Base-by-base conservation (phyloP, 2,888 invertebrate genomes). In the Brenthis ino region DNA sequence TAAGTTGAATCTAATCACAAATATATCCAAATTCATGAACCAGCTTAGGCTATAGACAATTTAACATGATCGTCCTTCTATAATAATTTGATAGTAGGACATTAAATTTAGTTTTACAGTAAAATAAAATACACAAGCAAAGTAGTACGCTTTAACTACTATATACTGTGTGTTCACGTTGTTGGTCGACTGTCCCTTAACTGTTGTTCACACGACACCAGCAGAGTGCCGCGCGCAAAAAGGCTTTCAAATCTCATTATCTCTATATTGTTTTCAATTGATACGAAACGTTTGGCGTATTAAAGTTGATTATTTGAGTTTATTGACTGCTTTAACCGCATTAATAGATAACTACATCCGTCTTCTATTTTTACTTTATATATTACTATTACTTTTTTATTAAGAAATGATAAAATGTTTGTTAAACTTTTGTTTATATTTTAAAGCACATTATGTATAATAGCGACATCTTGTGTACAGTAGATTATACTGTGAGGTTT, bases 191-290 rank as follows among this genome's bases (percentile, higher is more conserved):
- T 78, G 78, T 84, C 57, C 84, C 88, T 91, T 91, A 89, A 89
- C 73, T 76, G 55, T 74, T 68, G 77, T 84, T 82, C 89, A 84
- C 89, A 76, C 90, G 89, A 72, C 89, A 87, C 90, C 74, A 84
- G 57, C 74, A 84, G 57, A 73, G 81, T 72, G 79, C 69, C 82
- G 84, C 80, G 82, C 74, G 85, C 84, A 84, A 80, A 77, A 75
- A 83, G 83, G 83, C 82, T 84, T 82, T 80, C 67, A 70, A 75
- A 70, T 64, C 68, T 71, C 33, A 72, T 71, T 69, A 69, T 73
- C 71, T 65, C 37, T 48, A 67, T 64, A 74, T 74, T 73, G 74
- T 69, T 63, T 51, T 58, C 58, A 71, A 75, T 72, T 71, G 68
- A 57, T 63, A 57, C 55, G 68, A 71, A 65, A 66, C 63, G 65